Conservation (phyloP, 2,797 vertebrate genomes). For the Enteromius fasciolatus region DNA sequence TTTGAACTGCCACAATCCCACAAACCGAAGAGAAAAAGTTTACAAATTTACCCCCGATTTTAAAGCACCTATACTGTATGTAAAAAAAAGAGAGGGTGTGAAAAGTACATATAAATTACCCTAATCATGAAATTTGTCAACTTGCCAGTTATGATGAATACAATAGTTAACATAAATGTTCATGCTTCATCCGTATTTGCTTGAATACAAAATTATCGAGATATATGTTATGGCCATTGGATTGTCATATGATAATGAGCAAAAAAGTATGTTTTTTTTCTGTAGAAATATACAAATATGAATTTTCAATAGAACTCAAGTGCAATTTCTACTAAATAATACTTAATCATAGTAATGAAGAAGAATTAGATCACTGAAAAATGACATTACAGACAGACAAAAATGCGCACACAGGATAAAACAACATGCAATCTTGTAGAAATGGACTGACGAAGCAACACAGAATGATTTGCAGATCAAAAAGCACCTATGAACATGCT, state of each 20-base stretch:
- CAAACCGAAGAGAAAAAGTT: neutral
- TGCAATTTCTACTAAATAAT: neutral
- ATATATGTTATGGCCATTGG: neutral
- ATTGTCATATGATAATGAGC: neutral
- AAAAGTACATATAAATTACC: neutral
- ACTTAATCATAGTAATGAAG: neutral
- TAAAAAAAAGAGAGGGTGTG: neutral
- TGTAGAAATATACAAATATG: neutral
- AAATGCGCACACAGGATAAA: neutral
- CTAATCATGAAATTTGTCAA: neutral
- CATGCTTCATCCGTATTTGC: neutral
- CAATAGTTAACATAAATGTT: neutral
- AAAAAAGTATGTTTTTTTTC: neutral
- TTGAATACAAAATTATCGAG: neutral
- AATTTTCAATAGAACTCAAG: neutral
- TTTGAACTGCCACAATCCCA: neutral
- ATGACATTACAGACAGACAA: neutral
- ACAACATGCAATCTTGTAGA: slow-evolving; percentile 5
- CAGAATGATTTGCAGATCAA: slow-evolving; percentile 4
- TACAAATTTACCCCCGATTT: neutral
- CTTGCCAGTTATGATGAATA: neutral
- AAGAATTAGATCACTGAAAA: neutral
- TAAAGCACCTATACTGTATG: neutral
- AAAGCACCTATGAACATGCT: slow-evolving; percentile 20
- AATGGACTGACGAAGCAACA: neutral